A percentile compares a stretch with the other conserved stretches of the same genome.
Conservation (phyloP, 2,888 invertebrate genomes). For the Amblyjoppa proteus region DNA sequence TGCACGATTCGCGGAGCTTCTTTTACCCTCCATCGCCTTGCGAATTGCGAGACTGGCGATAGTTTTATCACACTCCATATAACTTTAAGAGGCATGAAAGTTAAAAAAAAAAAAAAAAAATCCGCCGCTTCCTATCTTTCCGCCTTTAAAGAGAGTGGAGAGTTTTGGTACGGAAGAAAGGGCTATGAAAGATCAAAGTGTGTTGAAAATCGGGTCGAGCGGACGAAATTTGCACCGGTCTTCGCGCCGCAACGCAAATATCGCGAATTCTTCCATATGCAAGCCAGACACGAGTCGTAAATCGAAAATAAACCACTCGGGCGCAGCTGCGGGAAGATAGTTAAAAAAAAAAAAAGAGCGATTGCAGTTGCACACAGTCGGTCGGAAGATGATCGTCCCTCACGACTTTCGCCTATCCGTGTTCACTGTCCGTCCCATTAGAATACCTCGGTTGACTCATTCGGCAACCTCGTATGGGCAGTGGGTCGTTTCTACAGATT, state of each 20-base stretch:
- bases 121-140: background rate
- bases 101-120: background rate
- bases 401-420: background rate
- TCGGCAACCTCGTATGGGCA: background rate
- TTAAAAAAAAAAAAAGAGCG: slow-evolving; percentile 24
- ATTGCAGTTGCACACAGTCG: slow-evolving; percentile 23
- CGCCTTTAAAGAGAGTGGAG: background rate
- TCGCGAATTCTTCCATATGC: slow-evolving; percentile 63
- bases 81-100: too few species aligned
- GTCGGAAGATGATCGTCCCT: slow-evolving; percentile 10
- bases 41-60: too few species aligned
- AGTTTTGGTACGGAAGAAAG: background rate
- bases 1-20: background rate
- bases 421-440: background rate
- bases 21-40: too few species aligned
- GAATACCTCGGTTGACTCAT: background rate
- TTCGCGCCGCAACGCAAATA: slow-evolving; percentile 58
- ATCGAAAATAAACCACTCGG: slow-evolving; percentile 69
- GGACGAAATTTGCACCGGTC: slow-evolving; percentile 43
- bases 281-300: slow-evolving; percentile 69
- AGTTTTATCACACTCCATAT: too few species aligned
- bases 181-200: slow-evolving; percentile 48
- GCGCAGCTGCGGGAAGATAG: slow-evolving; percentile 35
- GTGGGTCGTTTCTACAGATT: too few species aligned
- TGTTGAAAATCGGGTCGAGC: slow-evolving; percentile 63